Base-by-base conservation (phyloP, 2,888 invertebrate species). In the Diarsia brunnea region DNA sequence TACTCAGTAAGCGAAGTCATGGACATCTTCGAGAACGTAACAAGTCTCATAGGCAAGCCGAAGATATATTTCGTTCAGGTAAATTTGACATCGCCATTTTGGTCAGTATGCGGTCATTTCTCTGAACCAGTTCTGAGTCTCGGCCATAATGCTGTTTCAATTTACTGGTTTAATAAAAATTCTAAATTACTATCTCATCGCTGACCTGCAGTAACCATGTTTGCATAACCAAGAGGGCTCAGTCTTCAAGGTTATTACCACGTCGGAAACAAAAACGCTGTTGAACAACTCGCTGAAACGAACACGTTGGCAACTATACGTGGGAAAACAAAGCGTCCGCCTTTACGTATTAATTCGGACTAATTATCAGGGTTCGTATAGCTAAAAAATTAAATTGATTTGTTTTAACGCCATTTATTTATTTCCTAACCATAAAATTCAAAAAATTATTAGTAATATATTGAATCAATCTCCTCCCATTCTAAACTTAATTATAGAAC, bases 41-140 rank as follows among this genome's bases (percentile, higher is more conserved):
- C 77, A 21, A 84, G 87, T 0, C 87, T 94, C 53, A 89, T 90
- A 2, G 91, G 89, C 43, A 94, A 92, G 66, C 95, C 95, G 2
- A 95, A 95, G 77, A 82, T 95, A 55, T 91, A 94, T 72, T 91
- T 95, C 53, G 85, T 95, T 31, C 94, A 94, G 91, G 93, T 92
- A 84, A n/a, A 14, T 75, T 58, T 69, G 0, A n/a, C n/a, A 49
- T 14, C 14, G 53, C n/a, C n/a, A n/a, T n/a, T 12, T 53, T 53
- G 53, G 55, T 24, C 24, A 14, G 14, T 24, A 24, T 14, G 11
- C 53, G 4, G n/a, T n/a, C 53, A 53, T 53, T 53, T 53, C 53
- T 53, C 53, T 11, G 10, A 51, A n/a, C 51, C 51, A 51, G 10
- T 51, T 11, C n/a, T 51, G n/a, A 3, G 31, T 38, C 0, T 19